phyloP scores from a whole-genome alignment of 2,888 invertebrate species.

The Octodonta nipae region DNA sequence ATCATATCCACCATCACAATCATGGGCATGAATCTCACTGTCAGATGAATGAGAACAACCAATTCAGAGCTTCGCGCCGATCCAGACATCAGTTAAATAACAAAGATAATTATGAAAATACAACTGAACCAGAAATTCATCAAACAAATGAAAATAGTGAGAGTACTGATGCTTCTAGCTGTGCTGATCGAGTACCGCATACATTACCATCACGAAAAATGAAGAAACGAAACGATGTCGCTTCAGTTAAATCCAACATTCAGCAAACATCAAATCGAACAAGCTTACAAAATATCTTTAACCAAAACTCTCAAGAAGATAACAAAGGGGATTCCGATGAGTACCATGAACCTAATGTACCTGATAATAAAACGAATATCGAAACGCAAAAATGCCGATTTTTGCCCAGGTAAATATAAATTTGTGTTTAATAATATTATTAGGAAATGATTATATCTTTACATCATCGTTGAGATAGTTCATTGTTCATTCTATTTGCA shows the following conservation, averaged over 20 bases:
- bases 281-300: conserved; percentile 38
- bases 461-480: background rate
- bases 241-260: conserved; percentile 33
- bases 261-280: conserved; percentile 28
- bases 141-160: conserved; percentile 35
- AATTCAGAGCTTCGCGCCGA: conserved; percentile 26
- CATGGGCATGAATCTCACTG: conserved; percentile 35
- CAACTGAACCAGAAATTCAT: conserved; percentile 34
- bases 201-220: conserved; percentile 43
- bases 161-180: conserved; percentile 35
- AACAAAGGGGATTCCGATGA: conserved; percentile 28
- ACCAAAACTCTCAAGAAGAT: conserved; percentile 20
- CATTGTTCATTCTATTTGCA: conserved; percentile 1
- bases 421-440: background rate
- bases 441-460: background rate
- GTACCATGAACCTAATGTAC: conserved; percentile 28
- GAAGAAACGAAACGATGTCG: conserved; percentile 40
- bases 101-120: conserved; percentile 44
- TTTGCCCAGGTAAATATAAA: conserved; percentile 18
- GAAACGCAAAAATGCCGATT: conserved; percentile 28
- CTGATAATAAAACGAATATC: conserved; percentile 11
- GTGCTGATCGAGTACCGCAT: conserved; percentile 39
- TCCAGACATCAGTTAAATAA: conserved; percentile 26
- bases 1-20: conserved; percentile 32
- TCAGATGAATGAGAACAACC: conserved; percentile 33